Base-by-base conservation (phyloP, 2,113 vertebrate species). In the Ancistrus triradiatus region DNA sequence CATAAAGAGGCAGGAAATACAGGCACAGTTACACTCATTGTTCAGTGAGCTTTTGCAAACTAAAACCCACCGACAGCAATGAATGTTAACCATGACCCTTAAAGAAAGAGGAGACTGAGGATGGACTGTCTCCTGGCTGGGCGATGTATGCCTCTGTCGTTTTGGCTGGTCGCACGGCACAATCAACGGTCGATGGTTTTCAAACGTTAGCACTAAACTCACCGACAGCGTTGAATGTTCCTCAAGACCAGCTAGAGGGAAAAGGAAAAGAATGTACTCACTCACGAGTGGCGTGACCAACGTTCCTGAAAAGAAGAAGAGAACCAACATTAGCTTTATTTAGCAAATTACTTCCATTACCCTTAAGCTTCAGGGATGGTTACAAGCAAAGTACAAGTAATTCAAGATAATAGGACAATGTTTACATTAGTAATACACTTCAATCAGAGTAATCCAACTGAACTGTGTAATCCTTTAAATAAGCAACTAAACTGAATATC, bases 51-150 rank as follows among this genome's bases (percentile, higher is more conserved):
- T 98, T 92, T 90, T 91, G 87, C 87, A 92, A 81, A 88, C 87
- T 90, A 88, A 90, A 98, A 98, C 95, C 95, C 95, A 98, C 95
- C 93, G 95, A 98, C 95, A 98, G 95, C 95, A 98, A 98, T 98
- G 95, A 98, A 98, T 98, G 95, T 98, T 97, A 91, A 98, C 95
- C 95, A 93, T 97, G 93, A 93, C 94, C 94, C 94, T 95, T 91
- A 81, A 76, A 81, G 62, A 27, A 17, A 27, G 17, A 22, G 10
- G 17, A 44, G 9, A 7, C 15, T 28, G 15, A 37, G 6, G 15
- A 15, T 3, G 6, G 56, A 27, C 0, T 2, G 14, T 53, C 3
- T 50, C 5, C 14, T 2, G 42, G 6, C 24, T 63, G 28, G 21
- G 21, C 6, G 35, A 18, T 7, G 14, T 28, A 9, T 6, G 3